phyloP scores from a whole-genome alignment of 92 coral and sea anemone genomes.

The Heliopora coerulea region DNA sequence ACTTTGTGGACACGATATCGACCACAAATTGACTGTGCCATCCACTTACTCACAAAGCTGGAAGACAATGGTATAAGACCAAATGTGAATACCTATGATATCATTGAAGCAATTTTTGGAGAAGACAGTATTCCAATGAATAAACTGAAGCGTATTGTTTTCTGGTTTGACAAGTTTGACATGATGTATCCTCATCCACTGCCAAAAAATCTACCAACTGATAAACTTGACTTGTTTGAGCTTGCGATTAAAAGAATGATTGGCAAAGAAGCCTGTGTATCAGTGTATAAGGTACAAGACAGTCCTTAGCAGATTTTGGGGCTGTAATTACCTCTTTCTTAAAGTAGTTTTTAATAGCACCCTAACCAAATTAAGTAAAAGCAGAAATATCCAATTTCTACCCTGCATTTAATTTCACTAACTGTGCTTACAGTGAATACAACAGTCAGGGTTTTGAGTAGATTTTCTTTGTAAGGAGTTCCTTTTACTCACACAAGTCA shows the following conservation, averaged over 20 bases:
- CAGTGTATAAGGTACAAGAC: slow-evolving; percentile 59
- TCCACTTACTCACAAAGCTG: slow-evolving; percentile 88
- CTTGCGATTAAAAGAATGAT: slow-evolving; percentile 79
- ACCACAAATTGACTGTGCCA: slow-evolving; percentile 88
- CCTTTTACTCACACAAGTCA: too few relatives aligned
- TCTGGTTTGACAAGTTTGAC: slow-evolving; percentile 91
- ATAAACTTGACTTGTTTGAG: slow-evolving; percentile 70
- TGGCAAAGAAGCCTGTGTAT: slow-evolving; percentile 59
- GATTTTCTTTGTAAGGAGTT: too few relatives aligned
- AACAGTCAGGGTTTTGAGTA: too few relatives aligned
- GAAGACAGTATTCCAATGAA: slow-evolving; percentile 93
- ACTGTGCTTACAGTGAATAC: too few relatives aligned
- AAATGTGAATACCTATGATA: slow-evolving; percentile 73
- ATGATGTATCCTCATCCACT: slow-evolving; percentile 95
- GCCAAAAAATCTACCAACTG: slow-evolving; percentile 73
- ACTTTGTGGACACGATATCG: slow-evolving; percentile 96
- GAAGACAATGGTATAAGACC: slow-evolving; percentile 90
- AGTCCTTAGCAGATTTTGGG: too few relatives aligned
- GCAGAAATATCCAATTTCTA: too few relatives aligned
- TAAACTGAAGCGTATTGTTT: slow-evolving; percentile 80
- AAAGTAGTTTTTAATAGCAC: too few relatives aligned
- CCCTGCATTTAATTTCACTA: too few relatives aligned
- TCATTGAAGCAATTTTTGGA: slow-evolving; percentile 82
- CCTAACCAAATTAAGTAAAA: too few relatives aligned
- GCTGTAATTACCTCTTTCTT: too few relatives aligned